phyloP scores from a whole-genome alignment of 2,888 invertebrate species.

The Rotaria magnacalcarata region DNA sequence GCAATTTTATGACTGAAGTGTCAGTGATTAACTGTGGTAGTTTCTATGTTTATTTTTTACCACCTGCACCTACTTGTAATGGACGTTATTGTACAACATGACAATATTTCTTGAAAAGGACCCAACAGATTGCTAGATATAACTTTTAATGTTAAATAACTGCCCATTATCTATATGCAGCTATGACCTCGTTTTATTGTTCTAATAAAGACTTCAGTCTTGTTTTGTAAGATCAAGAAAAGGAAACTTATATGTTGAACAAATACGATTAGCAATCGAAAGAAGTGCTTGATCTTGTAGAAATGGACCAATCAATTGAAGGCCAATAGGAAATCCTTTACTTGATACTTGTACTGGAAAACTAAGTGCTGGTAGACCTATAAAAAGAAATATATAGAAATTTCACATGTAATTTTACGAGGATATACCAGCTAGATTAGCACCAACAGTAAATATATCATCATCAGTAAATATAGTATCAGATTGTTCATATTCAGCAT shows the following conservation, averaged over 20 bases:
- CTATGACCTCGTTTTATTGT: background rate
- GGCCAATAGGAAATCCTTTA: conserved; percentile 40
- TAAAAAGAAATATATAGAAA: background rate
- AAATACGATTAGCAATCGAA: conserved; percentile 66
- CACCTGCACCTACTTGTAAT: background rate
- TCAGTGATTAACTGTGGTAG: background rate
- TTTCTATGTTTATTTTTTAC: background rate
- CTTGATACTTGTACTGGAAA: conserved; percentile 30
- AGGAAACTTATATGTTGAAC: conserved; percentile 32
- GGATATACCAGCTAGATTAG: conserved; percentile 40
- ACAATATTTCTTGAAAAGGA: background rate
- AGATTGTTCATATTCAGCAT: conserved; percentile 70
- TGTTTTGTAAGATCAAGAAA: background rate
- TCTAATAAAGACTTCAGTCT: background rate
- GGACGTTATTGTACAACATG: background rate
- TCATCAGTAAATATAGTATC: conserved; percentile 58
- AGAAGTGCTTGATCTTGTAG: conserved; percentile 73
- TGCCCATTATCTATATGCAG: too few species aligned
- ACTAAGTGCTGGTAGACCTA: conserved; percentile 40
- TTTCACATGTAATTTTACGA: too few species aligned
- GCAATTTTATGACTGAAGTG: rapidly evolving
- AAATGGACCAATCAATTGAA: conserved; percentile 61
- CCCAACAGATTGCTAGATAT: too few species aligned
- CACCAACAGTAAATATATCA: conserved; percentile 42
- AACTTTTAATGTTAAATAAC: too few species aligned